phyloP scores from a whole-genome alignment of 2,113 vertebrate species.

The Beaufortia kweichowensis region DNA sequence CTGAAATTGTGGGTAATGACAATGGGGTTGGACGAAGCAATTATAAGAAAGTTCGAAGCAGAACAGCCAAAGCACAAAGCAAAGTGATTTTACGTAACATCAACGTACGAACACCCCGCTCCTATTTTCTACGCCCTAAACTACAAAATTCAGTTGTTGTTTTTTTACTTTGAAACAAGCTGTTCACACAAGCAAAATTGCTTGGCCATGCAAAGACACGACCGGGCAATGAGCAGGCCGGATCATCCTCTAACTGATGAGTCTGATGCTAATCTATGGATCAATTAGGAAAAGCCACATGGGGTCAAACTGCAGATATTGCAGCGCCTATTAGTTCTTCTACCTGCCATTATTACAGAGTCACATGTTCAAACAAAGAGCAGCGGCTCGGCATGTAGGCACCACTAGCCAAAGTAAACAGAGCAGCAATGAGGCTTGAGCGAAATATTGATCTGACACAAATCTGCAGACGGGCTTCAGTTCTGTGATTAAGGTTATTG shows the following conservation, averaged over 20 bases:
- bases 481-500: conserved; percentile 68
- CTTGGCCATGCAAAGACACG: conserved; percentile 71
- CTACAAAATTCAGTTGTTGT: no score
- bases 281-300: conserved; percentile 79
- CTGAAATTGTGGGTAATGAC: conserved; percentile 21
- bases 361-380: conserved; percentile 79
- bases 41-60: no score
- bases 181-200: conserved; percentile 51
- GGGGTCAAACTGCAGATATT: conserved; percentile 81
- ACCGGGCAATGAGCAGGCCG: conserved; percentile 70
- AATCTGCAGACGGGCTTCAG: conserved; percentile 73
- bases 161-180: no score
- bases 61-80: no score
- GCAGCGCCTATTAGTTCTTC: conserved; percentile 76
- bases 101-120: no score
- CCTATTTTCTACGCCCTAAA: no score
- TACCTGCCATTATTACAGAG: conserved; percentile 82
- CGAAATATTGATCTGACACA: conserved; percentile 81
- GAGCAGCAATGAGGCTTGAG: conserved; percentile 73
- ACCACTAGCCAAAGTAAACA: conserved; percentile 79
- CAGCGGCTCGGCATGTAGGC: conserved; percentile 71
- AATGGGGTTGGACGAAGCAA: conserved; percentile 3
- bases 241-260: conserved; percentile 76
- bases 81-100: no score
- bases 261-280: conserved; percentile 81